Evolutionary conservation across 2,888 invertebrate genomes (phyloP).

Genomic region (Taphrorychus bicolor): DNA sequence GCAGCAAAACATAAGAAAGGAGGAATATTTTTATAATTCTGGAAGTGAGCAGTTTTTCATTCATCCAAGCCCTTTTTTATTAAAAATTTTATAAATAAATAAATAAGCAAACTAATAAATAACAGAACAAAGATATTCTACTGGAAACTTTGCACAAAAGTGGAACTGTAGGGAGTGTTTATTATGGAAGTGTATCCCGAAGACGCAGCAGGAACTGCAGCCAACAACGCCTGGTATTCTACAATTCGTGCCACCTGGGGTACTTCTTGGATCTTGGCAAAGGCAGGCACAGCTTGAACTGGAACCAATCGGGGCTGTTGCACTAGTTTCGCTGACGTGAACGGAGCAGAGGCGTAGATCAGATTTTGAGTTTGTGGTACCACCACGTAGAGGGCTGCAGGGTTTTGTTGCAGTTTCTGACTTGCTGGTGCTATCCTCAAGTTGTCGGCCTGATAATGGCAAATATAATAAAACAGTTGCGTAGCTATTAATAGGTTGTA

Average conservation of each 20-base stretch:
- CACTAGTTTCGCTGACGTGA: conserved; percentile 26
- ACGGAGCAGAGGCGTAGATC: conserved; percentile 46
- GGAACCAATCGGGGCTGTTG: conserved; percentile 42
- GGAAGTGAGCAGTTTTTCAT: too few species aligned
- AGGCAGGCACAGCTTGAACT: conserved; percentile 45
- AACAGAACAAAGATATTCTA: conserved; percentile 17
- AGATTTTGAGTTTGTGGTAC: conserved; percentile 52
- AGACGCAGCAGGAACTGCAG: conserved; percentile 27
- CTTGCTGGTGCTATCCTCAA: conserved; percentile 39
- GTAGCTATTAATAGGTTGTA: not conserved
- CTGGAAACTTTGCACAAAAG: conserved; percentile 50
- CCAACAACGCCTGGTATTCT: conserved; percentile 19
- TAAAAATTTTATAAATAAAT: not conserved
- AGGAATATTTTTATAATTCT: too few species aligned
- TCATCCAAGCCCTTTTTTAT: not conserved
- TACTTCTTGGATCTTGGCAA: conserved; percentile 31
- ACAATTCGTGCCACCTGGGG: conserved; percentile 23
- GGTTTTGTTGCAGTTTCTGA: conserved; percentile 41
- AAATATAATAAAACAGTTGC: too few species aligned
- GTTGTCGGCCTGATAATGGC: conserved; percentile 49
- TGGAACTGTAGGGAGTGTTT: conserved; percentile 50
- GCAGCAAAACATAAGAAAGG: too few species aligned
- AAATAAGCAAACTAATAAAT: not conserved
- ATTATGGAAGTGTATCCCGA: conserved; percentile 44
- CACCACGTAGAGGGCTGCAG: conserved; percentile 45